These are phyloP conservation scores for Sylvicola cinctus DNA, from an alignment of 2,888 invertebrate genomes.

Conservation along the genomic window DNA sequence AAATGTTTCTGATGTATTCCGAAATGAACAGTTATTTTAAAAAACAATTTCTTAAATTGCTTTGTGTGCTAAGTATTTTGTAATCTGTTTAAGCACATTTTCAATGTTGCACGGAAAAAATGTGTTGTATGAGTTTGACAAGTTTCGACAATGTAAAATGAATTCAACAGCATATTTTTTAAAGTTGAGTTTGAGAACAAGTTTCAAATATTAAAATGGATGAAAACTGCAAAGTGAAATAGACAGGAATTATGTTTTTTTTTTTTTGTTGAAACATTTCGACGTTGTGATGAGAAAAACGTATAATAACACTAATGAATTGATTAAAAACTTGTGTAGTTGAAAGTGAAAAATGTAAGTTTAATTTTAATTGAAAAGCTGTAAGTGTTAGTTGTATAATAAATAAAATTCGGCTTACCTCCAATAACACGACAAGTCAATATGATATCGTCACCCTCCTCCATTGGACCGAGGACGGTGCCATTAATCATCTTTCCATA, in stretches of 20 bases:
- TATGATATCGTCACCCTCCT: slow-evolving; percentile 67
- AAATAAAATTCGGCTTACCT: slow-evolving; percentile 43
- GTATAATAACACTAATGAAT: background rate
- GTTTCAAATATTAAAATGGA: too few species aligned
- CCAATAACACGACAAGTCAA: slow-evolving; percentile 74
- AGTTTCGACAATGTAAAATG: too few species aligned
- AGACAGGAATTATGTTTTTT: background rate
- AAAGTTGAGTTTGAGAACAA: too few species aligned
- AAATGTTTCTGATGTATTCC: too few species aligned
- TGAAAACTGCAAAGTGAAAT: too few species aligned
- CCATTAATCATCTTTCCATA: slow-evolving; percentile 67
- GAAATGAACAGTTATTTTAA: too few species aligned
- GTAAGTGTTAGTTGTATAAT: background rate
- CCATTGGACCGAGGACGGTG: slow-evolving; percentile 60
- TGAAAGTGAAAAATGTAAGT: background rate
- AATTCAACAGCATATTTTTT: too few species aligned
- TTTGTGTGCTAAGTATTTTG: too few species aligned
- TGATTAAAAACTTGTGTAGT: background rate
- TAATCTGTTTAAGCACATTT: too few species aligned
- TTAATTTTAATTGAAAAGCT: background rate
- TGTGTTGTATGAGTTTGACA: too few species aligned
- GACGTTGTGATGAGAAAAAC: background rate
- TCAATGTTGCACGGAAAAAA: too few species aligned
- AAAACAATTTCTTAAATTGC: too few species aligned
- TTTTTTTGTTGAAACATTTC: background rate